Conservation (phyloP, 2,797 vertebrate species). For the Tenualosa ilisha region DNA sequence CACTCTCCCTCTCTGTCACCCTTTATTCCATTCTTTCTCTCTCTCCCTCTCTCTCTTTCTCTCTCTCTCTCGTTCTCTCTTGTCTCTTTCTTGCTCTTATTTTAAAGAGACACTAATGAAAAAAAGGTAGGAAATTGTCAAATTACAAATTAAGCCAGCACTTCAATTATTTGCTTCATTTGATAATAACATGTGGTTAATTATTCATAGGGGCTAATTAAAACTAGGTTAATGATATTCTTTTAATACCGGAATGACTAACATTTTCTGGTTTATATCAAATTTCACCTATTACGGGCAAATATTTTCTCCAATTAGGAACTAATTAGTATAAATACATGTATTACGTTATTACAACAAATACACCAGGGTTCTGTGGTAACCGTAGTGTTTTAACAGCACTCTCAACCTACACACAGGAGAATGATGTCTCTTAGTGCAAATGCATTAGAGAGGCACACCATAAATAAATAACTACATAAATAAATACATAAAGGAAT, state of each 20-base stretch:
- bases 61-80: slow-evolving; percentile 21
- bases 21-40: slow-evolving; percentile 57
- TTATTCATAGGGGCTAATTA: slow-evolving; percentile 83
- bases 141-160: slow-evolving; percentile 79
- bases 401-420: neutral
- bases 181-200: slow-evolving; percentile 80
- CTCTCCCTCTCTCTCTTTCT: slow-evolving; percentile 22
- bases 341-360: slow-evolving; percentile 66
- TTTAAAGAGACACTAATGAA: slow-evolving; percentile 57
- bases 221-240: slow-evolving; percentile 78
- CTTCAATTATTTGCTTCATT: slow-evolving; percentile 82
- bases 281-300: slow-evolving; percentile 64
- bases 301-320: slow-evolving; percentile 77
- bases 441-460: neutral
- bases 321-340: slow-evolving; percentile 74
- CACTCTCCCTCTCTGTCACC: slow-evolving; percentile 45
- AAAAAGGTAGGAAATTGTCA: slow-evolving; percentile 73
- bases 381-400: neutral
- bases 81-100: slow-evolving; percentile 34
- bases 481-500: neutral
- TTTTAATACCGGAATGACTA: slow-evolving; percentile 68
- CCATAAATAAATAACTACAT: neutral
- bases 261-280: slow-evolving; percentile 68
- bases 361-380: neutral
- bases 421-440: neutral